A percentile compares a stretch with the other conserved stretches of the same genome.
phyloP scores from a whole-genome alignment of 2,888 invertebrate species.

The Hirudinaria manillensis region DNA sequence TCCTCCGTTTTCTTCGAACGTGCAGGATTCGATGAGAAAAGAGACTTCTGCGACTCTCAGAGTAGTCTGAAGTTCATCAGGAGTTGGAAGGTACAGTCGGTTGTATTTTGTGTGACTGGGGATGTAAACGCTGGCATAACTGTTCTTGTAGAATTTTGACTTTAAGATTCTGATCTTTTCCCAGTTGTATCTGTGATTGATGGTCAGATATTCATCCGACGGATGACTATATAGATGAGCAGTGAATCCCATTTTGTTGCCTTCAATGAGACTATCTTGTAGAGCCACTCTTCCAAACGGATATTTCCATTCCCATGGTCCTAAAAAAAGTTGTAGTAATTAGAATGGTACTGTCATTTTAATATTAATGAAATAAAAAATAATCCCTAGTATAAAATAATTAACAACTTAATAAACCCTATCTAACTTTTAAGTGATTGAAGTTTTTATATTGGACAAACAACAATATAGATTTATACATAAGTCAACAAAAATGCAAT shows the following conservation, averaged over 20 bases:
- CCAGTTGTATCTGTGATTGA: constrained; percentile 44
- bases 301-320: constrained; percentile 35
- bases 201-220: constrained; percentile 49
- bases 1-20: constrained; percentile 70
- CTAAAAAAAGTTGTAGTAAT: constrained; percentile 18
- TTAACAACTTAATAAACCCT: too few species aligned
- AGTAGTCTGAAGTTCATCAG: constrained; percentile 46
- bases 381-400: background rate
- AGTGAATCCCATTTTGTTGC: constrained; percentile 47
- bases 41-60: constrained; percentile 79
- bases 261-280: constrained; percentile 35
- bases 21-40: constrained; percentile 73
- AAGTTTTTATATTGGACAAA: too few species aligned
- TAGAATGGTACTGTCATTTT: background rate
- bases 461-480: too few species aligned
- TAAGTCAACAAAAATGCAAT: too few species aligned
- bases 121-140: constrained; percentile 33
- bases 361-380: background rate
- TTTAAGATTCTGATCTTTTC: constrained; percentile 10
- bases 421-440: too few species aligned
- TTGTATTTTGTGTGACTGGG: constrained; percentile 53
- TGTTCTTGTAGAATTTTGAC: constrained; percentile 10
- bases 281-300: constrained; percentile 38
- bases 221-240: constrained; percentile 53
- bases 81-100: constrained; percentile 50